phyloP scores from a whole-genome alignment of 2,113 vertebrate species.

The Notarius lentiginosus region DNA sequence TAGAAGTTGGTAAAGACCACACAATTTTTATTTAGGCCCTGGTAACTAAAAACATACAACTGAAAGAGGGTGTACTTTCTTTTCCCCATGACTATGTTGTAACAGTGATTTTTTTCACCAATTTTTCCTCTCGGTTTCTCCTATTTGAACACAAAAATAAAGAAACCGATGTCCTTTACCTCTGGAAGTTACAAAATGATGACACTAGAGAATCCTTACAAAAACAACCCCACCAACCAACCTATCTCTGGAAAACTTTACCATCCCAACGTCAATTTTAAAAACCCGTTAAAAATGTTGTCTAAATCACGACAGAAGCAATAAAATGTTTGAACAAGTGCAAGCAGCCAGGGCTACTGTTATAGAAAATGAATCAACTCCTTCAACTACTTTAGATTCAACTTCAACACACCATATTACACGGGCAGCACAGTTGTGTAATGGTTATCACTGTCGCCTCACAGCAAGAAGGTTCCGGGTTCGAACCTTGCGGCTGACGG shows the following conservation, averaged over 20 bases:
- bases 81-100: no score
- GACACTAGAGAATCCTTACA: neutral
- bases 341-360: neutral
- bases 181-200: neutral
- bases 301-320: neutral
- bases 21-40: no score
- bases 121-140: neutral
- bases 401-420: neutral
- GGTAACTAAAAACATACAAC: no score
- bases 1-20: no score
- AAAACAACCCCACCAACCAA: neutral
- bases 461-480: no score
- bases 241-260: no score
- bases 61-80: no score
- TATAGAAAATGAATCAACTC: neutral
- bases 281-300: no score
- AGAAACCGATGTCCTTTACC: neutral
- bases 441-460: no score
- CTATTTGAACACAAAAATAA: neutral
- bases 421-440: neutral
- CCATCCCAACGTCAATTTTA: no score
- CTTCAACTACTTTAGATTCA: neutral
- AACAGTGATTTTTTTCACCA: neutral
- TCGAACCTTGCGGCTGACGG: no score
- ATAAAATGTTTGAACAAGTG: neutral